Evolutionary conservation across 2,888 invertebrate genomes (phyloP).

Genomic region (Lomographa bimaculata): DNA sequence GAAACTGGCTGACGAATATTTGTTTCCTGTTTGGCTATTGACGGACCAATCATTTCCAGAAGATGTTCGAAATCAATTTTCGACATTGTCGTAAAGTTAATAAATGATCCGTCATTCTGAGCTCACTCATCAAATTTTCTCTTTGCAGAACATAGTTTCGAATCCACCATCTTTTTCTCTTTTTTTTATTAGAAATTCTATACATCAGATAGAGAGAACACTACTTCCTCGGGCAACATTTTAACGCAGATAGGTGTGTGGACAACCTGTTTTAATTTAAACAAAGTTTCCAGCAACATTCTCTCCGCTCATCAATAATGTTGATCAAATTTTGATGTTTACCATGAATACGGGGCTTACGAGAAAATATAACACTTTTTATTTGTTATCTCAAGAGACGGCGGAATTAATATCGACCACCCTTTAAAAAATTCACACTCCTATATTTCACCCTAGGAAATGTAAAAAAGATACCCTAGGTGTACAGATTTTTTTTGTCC

Average conservation of each 20-base stretch:
- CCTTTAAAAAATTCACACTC: too few species aligned
- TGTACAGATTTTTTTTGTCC: too few species aligned
- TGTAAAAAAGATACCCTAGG: too few species aligned
- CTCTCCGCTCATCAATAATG: conserved; percentile 11
- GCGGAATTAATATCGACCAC: too few species aligned
- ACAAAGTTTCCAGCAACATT: conserved; percentile 10
- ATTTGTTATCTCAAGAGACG: too few species aligned
- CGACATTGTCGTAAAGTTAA: conserved; percentile 34
- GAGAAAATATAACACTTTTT: too few species aligned
- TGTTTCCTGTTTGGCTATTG: conserved; percentile 35
- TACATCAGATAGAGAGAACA: conserved; percentile 7
- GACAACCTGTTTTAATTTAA: conserved; percentile 7
- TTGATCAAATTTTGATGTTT: conserved; percentile 14
- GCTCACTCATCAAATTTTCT: conserved; percentile 35
- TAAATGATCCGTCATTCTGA: conserved; percentile 32
- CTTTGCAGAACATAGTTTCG: too few species aligned
- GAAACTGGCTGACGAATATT: conserved; percentile 35
- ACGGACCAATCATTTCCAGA: conserved; percentile 33
- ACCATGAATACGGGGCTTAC: conserved; percentile 1
- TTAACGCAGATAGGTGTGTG: conserved; percentile 6
- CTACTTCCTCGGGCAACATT: conserved; percentile 3
- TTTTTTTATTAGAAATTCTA: conserved; percentile 25
- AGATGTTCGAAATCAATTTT: conserved; percentile 38
- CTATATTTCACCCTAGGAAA: too few species aligned
- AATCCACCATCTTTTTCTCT: conserved; percentile 29